Evolutionary conservation across 2,113 vertebrate species (phyloP).

Genomic region (Protobothrops flavoviridis): DNA sequence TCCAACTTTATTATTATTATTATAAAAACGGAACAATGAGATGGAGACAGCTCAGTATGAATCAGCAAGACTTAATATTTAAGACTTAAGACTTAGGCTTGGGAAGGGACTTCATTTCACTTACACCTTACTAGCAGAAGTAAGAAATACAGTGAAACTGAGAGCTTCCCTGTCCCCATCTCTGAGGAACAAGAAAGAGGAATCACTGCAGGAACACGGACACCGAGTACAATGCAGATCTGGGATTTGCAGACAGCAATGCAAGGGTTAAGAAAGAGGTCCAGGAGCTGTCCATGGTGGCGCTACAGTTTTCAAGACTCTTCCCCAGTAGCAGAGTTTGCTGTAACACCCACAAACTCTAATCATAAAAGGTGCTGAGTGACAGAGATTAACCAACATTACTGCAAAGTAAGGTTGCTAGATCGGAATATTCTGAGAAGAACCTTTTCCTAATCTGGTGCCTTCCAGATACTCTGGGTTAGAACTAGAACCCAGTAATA

Average conservation of each 20-base stretch:
- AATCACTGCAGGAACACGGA: not conserved
- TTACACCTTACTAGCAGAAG: not conserved
- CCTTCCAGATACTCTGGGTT: not conserved
- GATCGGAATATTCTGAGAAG: not conserved
- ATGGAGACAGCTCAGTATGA: not conserved
- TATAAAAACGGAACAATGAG: not conserved
- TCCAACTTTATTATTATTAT: too few relatives aligned
- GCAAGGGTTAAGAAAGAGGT: not conserved
- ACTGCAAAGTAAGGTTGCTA: too few relatives aligned
- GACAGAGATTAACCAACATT: too few relatives aligned
- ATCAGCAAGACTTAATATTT: not conserved
- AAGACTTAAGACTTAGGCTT: not conserved
- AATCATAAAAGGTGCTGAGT: not conserved
- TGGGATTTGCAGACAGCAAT: slow-evolving; percentile 6
- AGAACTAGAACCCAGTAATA: not conserved
- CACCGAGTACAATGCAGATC: not conserved
- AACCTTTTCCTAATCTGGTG: not conserved
- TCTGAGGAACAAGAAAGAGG: too few relatives aligned
- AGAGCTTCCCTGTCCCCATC: not conserved
- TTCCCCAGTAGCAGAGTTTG: not conserved
- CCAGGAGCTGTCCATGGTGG: slow-evolving; percentile 71
- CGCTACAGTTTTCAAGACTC: not conserved
- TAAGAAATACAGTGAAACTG: not conserved
- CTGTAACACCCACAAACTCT: not conserved
- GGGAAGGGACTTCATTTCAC: not conserved